Base-by-base conservation (phyloP, 2,888 invertebrate genomes). In the Apomyelois bistriatella region DNA sequence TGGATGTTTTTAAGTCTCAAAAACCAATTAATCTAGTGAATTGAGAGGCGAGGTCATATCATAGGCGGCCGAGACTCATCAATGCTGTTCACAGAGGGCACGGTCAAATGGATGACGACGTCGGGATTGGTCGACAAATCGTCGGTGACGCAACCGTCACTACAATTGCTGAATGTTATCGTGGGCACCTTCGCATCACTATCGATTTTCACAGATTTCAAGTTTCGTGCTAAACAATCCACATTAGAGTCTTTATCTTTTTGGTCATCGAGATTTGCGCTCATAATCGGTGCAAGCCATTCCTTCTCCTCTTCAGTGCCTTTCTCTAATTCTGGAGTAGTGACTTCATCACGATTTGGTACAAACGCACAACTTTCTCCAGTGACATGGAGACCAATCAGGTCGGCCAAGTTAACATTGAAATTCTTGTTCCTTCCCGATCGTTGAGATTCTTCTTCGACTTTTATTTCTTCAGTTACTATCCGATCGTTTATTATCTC, bases 121-220 rank as follows among this genome's bases (percentile, higher is more conserved):
- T 81, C 78, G 32, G 76, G 75, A 76, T 82, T 83, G 74, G 79
- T 72, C 12, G 84, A 72, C 53, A 61, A 62, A 58, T 81, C 77
- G 60, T 68, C 74, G 58, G 77, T 74, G 50, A 64, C 66, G 61
- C 73, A 71, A 57, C 76, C 76, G 66, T 89, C 90, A 60, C 85
- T 82, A 80, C 87, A 90, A 74, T 89, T 84, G 66, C 88, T 90
- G 68, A 89, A 88, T 60, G 90, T 90, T 82, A 90, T 90, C 57
- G 78, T 74, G 42, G 90, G 90, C 54, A 90, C 77, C 60, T 83
- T 82, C 42, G 68, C 82, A 81, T 87, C 79, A 65, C 75, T 75
- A 61, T 85, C 79, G 54, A 88, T 76, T 70, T 79, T 78, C 41
- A 87, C 78, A 36, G 79, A 70, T 55, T 74, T 69, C 59, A 90